These are phyloP conservation scores for Sycophaga agraensis DNA, from an alignment of 1,140 invertebrate species.

Conservation along the genomic window DNA sequence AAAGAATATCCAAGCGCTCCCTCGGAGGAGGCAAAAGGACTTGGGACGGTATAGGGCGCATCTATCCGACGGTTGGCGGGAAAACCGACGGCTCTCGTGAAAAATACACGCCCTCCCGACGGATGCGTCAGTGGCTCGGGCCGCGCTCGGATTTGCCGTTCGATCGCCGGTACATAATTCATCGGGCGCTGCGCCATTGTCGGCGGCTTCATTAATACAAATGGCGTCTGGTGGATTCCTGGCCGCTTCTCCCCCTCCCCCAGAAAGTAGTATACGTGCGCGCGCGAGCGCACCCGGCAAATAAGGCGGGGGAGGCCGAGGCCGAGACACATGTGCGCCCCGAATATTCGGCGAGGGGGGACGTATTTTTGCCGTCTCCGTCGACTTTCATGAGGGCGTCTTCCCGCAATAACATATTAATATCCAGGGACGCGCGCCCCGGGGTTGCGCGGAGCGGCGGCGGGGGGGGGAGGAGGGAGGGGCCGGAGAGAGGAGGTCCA, in stretches of 20 bases:
- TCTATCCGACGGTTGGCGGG: no score
- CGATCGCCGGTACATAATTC: constrained; percentile 59
- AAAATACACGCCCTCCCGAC: no score
- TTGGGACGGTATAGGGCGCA: no score
- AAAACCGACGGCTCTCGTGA: no score
- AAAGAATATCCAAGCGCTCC: no score
- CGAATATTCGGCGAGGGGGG: constrained; percentile 30
- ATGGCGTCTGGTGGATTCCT: constrained; percentile 59
- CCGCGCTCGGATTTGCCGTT: constrained; percentile 49
- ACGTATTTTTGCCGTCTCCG: constrained; percentile 56
- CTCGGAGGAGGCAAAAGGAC: no score
- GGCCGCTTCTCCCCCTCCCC: constrained; percentile 32
- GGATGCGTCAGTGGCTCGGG: no score
- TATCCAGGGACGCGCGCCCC: constrained; percentile 44
- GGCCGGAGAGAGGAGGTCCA: no score
- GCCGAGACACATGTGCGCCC: no score
- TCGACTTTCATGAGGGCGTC: constrained; percentile 59
- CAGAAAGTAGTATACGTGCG: not conserved
- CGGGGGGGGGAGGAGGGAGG: not conserved
- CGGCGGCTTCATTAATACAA: constrained; percentile 59
- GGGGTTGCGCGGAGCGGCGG: not conserved
- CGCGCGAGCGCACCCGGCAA: not conserved
- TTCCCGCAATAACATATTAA: constrained; percentile 61
- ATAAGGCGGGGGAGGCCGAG: constrained; percentile 21
- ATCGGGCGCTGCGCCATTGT: constrained; percentile 56